Evolutionary conservation across 2,797 vertebrate species (phyloP), one percentile per base, ranked within the genome.

Genomic region (Chromobotia macracanthus): DNA sequence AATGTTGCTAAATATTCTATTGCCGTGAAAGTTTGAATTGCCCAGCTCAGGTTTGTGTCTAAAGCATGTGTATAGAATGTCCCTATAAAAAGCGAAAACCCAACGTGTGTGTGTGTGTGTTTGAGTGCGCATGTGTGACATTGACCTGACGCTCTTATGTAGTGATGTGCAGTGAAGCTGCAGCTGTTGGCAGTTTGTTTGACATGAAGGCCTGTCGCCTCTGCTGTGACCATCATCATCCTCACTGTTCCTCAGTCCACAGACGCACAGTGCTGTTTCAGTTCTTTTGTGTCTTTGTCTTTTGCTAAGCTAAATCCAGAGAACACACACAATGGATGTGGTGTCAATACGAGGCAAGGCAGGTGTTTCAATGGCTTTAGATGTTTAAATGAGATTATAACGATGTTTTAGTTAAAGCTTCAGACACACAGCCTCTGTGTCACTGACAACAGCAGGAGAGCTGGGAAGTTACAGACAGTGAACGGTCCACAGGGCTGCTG

Each of bases 401-500:
- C 56, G n/a, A 23, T 69, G 66, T 63, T 69, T 50, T 38, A 5
- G 41, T 48, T 12, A 9, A 58, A 56, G 15, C 0, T 23, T 44
- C 19, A n/a, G 16, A 56, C 18, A 28, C 19, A 38, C 38, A 8
- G 46, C 61, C 72, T 77, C 69, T 67, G 44, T 53, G 63, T 15
- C 19, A 0, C 41, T 78, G 66, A 78, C 75, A 75, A 75, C 53
- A 66, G 67, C 19, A 82, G 38, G 46, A 53, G 25, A 79, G 72
- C 51, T 76, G 48, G 69, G 23, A 78, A 81, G 66, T 66, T 38
- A 38, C 35, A 38, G 31, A 31, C 31, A 38, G 35, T 38, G 35
- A 38, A 44, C 23, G 28, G 72, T 41, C 13, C 12, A 2, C 48
- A 1, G 48, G 7, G 9, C 21, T 15, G 21, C 60, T 68, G 63